Evolutionary conservation across 2,113 vertebrate genomes (phyloP).

Genomic region (Gopherus flavomarginatus): DNA sequence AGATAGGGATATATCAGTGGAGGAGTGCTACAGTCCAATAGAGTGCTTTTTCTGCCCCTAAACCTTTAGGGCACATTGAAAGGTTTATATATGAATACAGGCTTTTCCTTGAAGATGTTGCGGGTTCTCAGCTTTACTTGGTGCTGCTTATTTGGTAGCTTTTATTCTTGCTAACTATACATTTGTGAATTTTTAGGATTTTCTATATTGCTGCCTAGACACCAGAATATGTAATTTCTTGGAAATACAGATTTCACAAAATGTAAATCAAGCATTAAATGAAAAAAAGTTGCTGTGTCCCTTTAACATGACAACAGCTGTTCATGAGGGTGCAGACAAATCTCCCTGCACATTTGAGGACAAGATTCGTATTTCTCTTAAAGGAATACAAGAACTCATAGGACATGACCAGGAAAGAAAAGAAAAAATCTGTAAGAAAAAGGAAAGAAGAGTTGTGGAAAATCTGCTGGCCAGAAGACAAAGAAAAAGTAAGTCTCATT

Average conservation of each 20-base stretch:
- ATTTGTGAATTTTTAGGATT: neutral
- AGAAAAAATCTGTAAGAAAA: slow-evolving; percentile 3
- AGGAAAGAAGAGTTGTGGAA: neutral
- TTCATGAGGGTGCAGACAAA: neutral
- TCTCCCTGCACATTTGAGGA: slow-evolving; percentile 17
- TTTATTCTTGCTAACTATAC: slow-evolving; percentile 18
- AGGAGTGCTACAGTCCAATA: neutral
- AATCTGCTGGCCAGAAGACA: neutral
- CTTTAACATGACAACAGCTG: neutral
- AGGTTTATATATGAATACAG: neutral
- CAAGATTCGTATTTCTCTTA: neutral
- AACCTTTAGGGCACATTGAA: neutral
- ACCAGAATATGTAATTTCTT: accelerated
- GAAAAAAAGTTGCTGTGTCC: neutral
- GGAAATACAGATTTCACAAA: neutral
- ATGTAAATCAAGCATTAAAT: neutral
- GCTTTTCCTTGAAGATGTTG: neutral
- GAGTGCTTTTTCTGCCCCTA: neutral
- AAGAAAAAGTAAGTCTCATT: slow-evolving; percentile 52
- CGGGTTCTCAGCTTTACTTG: neutral
- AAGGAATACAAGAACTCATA: neutral
- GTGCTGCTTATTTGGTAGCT: neutral
- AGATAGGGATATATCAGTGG: neutral
- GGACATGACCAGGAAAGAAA: slow-evolving; percentile 11
- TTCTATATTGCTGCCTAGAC: neutral